Base-by-base conservation (phyloP, 2,113 vertebrate species). In the Sapayoa aenigma region DNA sequence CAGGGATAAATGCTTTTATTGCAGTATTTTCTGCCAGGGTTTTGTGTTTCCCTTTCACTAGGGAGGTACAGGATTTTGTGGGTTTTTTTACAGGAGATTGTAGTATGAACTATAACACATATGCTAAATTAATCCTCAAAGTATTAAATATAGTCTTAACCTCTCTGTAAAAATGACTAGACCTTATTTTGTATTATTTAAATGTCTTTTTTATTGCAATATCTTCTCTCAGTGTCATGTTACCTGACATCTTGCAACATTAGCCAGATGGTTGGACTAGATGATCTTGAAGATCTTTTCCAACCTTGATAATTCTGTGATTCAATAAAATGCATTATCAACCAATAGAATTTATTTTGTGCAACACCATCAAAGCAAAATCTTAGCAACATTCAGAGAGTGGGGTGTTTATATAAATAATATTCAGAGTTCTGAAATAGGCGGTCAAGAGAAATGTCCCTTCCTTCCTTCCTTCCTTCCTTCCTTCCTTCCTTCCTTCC, bases 11-110 rank as follows among this genome's bases (percentile, higher is more conserved):
- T 71, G 6, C 6, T 94, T 95, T 91, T 90, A 83, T 87, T 89
- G n/a, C 8, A 75, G 11, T 63, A 25, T 87, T 87, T 86, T 96
- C 75, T 96, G 55, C 24, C 47, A 89, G 35, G 82, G 49, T 5
- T 18, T 19, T 87, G n/a, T 90, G 10, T 23, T 97, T 95, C 12
- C 12, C 31, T 95, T 94, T 91, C 63, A 80, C 89, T 89, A 93
- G 53, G 6, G 21, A 46, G 18, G 12, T 74, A 27, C 30, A 81
- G 35, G 35, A 84, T 90, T 90, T 95, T 89, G 68, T 66, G 53
- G 44, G n/a, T 92, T 30, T 41, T 91, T 89, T 95, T 74, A 85
- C 58, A 72, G 39, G 27, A 92, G 17, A 83, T 92, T 55, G n/a
- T 50, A 84, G 60, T 39, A 88, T 71, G 58, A 76, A 21, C 20